Conservation (phyloP, 2,113 vertebrate genomes). For the Hippocampus comes region DNA sequence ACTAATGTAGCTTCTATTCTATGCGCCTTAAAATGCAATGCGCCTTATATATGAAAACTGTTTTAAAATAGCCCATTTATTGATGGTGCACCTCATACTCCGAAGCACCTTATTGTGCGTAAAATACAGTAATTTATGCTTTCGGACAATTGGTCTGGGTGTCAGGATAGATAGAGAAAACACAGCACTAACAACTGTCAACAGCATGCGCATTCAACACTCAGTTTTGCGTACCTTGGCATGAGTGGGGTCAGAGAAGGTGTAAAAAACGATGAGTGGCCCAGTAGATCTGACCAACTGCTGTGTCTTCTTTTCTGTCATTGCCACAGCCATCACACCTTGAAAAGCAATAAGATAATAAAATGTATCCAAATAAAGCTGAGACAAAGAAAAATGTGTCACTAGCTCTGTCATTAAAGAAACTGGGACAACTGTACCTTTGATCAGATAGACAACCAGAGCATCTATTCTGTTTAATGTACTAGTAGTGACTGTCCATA, state of each 20-base stretch:
- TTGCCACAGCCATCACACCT: slow-evolving; percentile 85
- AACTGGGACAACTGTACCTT: not conserved
- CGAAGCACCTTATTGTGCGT: too few species aligned
- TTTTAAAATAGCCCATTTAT: too few species aligned
- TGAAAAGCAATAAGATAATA: slow-evolving; percentile 30
- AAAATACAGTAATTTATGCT: not conserved
- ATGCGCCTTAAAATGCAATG: too few species aligned
- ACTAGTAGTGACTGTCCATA: not conserved
- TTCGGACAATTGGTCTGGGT: not conserved
- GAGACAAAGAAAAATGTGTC: not conserved
- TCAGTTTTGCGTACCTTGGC: slow-evolving; percentile 78
- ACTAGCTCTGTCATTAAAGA: not conserved
- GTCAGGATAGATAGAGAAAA: not conserved
- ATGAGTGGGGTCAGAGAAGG: slow-evolving; percentile 77
- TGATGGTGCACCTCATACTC: too few species aligned
- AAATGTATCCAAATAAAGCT: slow-evolving; percentile 5
- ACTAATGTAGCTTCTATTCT: too few species aligned
- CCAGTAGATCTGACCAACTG: slow-evolving; percentile 63
- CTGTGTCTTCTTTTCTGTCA: slow-evolving; percentile 67
- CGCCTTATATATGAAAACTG: too few species aligned
- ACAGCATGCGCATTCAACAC: not conserved
- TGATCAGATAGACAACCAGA: not conserved
- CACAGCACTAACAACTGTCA: not conserved
- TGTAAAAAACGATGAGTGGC: slow-evolving; percentile 83
- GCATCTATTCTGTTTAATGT: not conserved